These are phyloP conservation scores for Torymus tubicola DNA, from an alignment of 2,888 invertebrate genomes.

Conservation along the genomic window DNA sequence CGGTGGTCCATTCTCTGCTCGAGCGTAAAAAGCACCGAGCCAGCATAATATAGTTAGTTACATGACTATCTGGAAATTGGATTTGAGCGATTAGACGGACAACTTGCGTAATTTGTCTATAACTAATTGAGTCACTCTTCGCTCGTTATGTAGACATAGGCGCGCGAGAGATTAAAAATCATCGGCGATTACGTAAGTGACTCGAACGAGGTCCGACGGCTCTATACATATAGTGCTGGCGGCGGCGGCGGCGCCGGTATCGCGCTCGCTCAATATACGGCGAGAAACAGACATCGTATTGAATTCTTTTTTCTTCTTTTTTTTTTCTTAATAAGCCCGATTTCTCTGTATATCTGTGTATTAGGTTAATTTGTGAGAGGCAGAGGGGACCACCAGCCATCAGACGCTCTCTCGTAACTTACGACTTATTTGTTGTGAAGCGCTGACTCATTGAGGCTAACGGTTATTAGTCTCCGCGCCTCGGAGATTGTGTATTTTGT, in stretches of 20 bases:
- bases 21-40: no score
- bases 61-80: constrained; percentile 37
- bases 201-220: constrained; percentile 10
- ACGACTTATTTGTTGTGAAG: constrained; percentile 14
- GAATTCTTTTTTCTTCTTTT: no score
- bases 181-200: constrained; percentile 30
- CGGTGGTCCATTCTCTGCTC: no score
- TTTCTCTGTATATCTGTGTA: not conserved
- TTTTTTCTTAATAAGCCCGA: constrained; percentile 23
- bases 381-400: not conserved
- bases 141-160: not conserved
- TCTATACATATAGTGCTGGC: constrained; percentile 15
- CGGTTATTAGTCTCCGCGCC: constrained; percentile 5
- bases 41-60: not conserved
- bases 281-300: no score
- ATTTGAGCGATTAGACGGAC: constrained; percentile 39
- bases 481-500: constrained; percentile 16
- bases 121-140: constrained; percentile 51
- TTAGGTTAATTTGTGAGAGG: constrained; percentile 11
- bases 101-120: constrained; percentile 51
- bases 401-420: not conserved
- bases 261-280: not conserved
- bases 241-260: not conserved
- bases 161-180: constrained; percentile 35
- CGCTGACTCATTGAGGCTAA: constrained; percentile 32